Evolutionary conservation across 2,888 invertebrate genomes (phyloP), one percentile per base, ranked within the genome.

Genomic region (Schizaphis graminum): DNA sequence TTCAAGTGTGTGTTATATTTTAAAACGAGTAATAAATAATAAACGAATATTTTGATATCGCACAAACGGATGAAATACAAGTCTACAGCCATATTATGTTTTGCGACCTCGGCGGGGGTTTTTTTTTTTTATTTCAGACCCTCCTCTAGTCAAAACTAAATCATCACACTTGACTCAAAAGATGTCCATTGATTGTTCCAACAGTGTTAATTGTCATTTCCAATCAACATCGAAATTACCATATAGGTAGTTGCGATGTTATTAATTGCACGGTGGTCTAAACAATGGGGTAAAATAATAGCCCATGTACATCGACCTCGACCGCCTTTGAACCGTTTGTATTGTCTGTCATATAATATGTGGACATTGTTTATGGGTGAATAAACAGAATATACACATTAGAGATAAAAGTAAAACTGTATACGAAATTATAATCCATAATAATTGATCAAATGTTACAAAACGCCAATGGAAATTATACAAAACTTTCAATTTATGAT

Each of bases 141-240:
- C 77, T 77, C 21, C 77, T 77, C 77, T 35, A n/a, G 57, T 86
- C 57, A 24, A 92, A 92, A 26, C 61, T 57, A 92, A 92, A 92
- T 85, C 85, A 61, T 92, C 86, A 7, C 86, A 47, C 47, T n/a
- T 35, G 53, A 41, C 53, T 91, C 61, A 44, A 87, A 85, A 91
- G 91, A 85, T 53, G 85, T 91, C 57, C 44, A 53, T 47, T 35
- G 86, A 92, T 86, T 61, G 61, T 92, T 13, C 86, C 91, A 26
- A 47, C 47, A 24, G 35, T 86, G 91, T 91, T 91, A 86, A 92
- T 92, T 92, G 91, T 92, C 91, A 61, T 86, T 92, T 86, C 91
- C 91, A 86, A 92, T 92, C 91, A 86, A 92, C 91, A 61, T 86
- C 35, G 41, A 87, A 61, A 92, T 47, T 56, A 91, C 26, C 91